Base-by-base conservation (phyloP, 2,113 vertebrate genomes). In the Ibidorhyncha struthersii region DNA sequence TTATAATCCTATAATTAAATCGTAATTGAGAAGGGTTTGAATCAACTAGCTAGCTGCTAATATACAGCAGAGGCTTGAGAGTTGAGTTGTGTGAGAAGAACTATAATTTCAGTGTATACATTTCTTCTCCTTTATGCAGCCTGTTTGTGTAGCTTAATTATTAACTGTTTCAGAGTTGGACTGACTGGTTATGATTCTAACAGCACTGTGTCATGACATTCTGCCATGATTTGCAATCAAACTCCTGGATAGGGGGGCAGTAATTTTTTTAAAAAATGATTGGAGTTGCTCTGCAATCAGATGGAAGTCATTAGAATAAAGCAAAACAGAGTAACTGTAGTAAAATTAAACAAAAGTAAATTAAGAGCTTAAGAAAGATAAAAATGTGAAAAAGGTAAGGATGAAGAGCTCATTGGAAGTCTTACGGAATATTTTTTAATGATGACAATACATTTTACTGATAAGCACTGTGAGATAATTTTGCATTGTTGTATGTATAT, bases 1-100 rank as follows among this genome's bases (percentile, higher is more conserved):
- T 49, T 85, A 78, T 96, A 88, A 78, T 82, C 59, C 49, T 82
- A 34, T 90, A 90, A 94, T 94, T 96, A 88, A 88, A 88, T 49
- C 86, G 76, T 59, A 93, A 70, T 88, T 1, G 32, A 59, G 74
- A 78, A 69, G 38, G 10, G 15, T 89, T 91, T 78, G 65, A 82
- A 85, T 82, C 53, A 85, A 73, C 63, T 50, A 82, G 12, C 22
- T 52, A 78, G 43, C 38, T 86, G 55, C 21, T 40, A 79, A 43
- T 43, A 38, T 7, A 4, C 25, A 88, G 45, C 70, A 73, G 43
- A 80, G 22, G 23, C 65, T 43, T 67, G 45, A 84, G 52, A 59
- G 58, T n/a, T 61, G 62, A 82, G 25, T 11, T 58, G 8, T 18
- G 9, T 34, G 27, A 71, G 26, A 82, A 73, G 17, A 85, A 72